Evolutionary conservation across 1,140 invertebrate genomes (phyloP).

Genomic region (Atta cephalotes): DNA sequence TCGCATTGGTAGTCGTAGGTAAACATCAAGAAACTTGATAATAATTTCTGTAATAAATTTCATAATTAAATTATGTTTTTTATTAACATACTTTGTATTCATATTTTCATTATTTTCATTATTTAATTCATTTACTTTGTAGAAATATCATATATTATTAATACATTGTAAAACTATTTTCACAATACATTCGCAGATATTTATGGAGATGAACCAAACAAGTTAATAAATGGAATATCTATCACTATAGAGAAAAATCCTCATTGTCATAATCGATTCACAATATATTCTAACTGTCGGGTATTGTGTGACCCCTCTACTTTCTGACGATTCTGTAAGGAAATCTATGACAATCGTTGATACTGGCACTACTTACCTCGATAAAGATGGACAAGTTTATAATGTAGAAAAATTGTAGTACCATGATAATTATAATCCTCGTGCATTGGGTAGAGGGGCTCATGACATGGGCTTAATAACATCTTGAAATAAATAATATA

Average conservation of each 20-base stretch:
- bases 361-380: not conserved
- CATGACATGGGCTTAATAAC: conserved; percentile 19
- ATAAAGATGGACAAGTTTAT: not conserved
- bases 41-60: not conserved
- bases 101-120: too few species aligned
- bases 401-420: not conserved
- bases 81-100: not conserved
- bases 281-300: not conserved
- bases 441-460: not conserved
- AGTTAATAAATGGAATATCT: conserved; percentile 7
- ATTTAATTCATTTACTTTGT: not conserved
- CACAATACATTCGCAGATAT: not conserved
- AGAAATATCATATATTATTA: not conserved
- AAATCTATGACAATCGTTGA: not conserved
- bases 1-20: conserved; percentile 13
- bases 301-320: not conserved
- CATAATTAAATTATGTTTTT: not conserved
- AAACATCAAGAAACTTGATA: not conserved
- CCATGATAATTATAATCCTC: not conserved
- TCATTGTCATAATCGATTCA: not conserved
- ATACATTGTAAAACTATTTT: not conserved
- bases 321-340: not conserved
- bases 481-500: not conserved
- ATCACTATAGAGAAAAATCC: not conserved
- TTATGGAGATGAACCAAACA: conserved; percentile 30